Evolutionary conservation across 2,888 invertebrate species (phyloP).

Genomic region (Melipona beecheii): DNA sequence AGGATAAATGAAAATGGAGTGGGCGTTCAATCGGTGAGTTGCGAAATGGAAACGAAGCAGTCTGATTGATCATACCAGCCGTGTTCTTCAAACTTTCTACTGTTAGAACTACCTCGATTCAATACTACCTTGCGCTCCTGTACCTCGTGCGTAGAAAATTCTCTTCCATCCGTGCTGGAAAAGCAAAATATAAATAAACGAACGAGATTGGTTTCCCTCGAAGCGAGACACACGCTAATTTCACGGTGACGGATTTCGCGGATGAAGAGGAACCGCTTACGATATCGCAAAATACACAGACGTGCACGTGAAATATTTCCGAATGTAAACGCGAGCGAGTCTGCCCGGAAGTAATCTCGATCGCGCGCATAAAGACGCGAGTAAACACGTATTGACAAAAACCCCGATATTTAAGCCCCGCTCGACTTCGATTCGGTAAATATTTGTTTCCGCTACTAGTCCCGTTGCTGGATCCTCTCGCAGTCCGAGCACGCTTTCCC

Average conservation of each 20-base stretch:
- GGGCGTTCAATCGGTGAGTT: neutral
- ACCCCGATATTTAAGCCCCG: slow-evolving; percentile 37
- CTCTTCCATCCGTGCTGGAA: neutral
- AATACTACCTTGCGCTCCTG: neutral
- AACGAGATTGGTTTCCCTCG: slow-evolving; percentile 17
- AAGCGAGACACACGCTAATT: slow-evolving; percentile 5
- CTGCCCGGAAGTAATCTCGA: slow-evolving; percentile 61
- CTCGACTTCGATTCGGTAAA: slow-evolving; percentile 47
- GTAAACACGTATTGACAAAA: slow-evolving; percentile 57
- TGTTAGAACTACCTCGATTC: neutral
- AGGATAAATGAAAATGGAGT: neutral
- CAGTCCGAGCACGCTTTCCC: slow-evolving; percentile 19
- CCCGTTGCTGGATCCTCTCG: neutral
- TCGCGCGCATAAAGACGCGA: slow-evolving; percentile 55
- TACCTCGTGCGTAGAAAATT: neutral
- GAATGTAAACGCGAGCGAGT: slow-evolving; percentile 50
- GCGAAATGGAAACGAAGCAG: neutral
- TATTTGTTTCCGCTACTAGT: slow-evolving; percentile 50
- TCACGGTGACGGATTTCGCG: slow-evolving; percentile 22
- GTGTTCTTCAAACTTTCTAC: neutral
- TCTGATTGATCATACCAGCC: neutral
- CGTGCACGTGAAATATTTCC: slow-evolving; percentile 17
- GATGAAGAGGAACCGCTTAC: slow-evolving; percentile 15
- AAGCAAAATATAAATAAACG: neutral
- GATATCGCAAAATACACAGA: neutral